These are phyloP conservation scores for Gulo gulo DNA, from an alignment of 2,113 vertebrate species.

Conservation along the genomic window DNA sequence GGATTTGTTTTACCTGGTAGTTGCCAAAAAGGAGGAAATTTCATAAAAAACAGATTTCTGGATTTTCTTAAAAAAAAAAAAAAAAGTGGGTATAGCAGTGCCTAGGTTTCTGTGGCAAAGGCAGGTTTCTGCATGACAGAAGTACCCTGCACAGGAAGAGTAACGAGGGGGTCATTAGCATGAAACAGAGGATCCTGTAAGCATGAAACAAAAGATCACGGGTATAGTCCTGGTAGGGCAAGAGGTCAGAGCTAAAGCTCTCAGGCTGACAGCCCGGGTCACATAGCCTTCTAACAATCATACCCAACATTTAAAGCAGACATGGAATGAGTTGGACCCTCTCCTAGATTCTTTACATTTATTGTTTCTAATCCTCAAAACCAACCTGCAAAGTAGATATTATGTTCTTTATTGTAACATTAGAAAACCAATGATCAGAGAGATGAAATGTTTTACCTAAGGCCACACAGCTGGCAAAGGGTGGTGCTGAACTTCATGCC, in stretches of 20 bases:
- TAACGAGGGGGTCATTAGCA: no score
- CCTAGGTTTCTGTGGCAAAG: not conserved
- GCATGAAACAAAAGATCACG: not conserved
- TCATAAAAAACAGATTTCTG: not conserved
- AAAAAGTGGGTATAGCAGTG: not conserved
- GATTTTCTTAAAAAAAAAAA: not conserved
- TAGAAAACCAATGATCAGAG: not conserved
- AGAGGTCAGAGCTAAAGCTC: not conserved
- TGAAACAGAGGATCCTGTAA: not conserved
- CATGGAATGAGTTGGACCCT: not conserved
- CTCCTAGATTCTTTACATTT: not conserved
- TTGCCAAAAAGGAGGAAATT: not conserved
- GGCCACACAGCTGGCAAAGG: not conserved
- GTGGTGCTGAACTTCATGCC: not conserved
- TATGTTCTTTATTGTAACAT: not conserved
- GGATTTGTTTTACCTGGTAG: not conserved
- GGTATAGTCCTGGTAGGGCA: not conserved
- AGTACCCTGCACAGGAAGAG: not conserved
- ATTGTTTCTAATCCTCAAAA: not conserved
- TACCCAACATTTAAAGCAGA: not conserved
- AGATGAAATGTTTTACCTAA: not conserved
- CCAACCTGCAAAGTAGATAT: not conserved
- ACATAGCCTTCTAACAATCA: not conserved
- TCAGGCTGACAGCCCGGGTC: not conserved
- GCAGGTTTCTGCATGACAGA: not conserved